Base-by-base conservation (phyloP, 2,113 vertebrate species). In the Saccopteryx leptura region DNA sequence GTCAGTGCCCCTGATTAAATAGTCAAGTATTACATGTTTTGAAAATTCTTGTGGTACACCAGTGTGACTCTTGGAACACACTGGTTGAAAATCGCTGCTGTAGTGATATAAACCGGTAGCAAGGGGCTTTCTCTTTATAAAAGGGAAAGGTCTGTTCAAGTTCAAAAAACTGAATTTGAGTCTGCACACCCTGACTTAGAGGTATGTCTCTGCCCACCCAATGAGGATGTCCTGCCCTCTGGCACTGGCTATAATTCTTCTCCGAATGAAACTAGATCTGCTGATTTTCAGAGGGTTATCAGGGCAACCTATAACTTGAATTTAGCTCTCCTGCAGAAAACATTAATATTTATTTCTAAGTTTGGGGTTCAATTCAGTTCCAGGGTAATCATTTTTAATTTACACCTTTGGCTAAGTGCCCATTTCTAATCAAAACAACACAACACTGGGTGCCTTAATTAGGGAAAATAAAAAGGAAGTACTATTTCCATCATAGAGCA, bases 401-500 rank as follows among this genome's bases (percentile, higher is more conserved):
- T 58, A 85, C 39, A 72, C 56, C 56, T 82, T 96, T 81, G n/a
- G 19, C 24, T 78, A 48, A 74, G 26, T 79, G 18, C 33, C 19
- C 31, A 80, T 72, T 96, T 93, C 84, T 88, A 93, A 87, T 58
- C 65, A 60, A 74, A 94, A 83, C 39, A 79, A 90, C 28, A 83
- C 39, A 79, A 90, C 28, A 79, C 6, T 56, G 21, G 1, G 7
- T 48, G n/a, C 21, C 33, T 81, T 60, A 9, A 79, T 19, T 46
- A 33, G 58, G 56, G 15, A 69, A 88, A 65, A 84, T 39, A 81
- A 68, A 56, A 94, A 82, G 5, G 18, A 95, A 91, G 19, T 13
- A 87, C 52, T 5, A n/a, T 90, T 94, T 82, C 54, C 6, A 72
- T 52, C 56, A 72, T 11, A 79, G 7, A 24, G 10, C 46, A 83